These are phyloP conservation scores for Columba janthina DNA, from an alignment of 2,113 vertebrate genomes.

Conservation along the genomic window DNA sequence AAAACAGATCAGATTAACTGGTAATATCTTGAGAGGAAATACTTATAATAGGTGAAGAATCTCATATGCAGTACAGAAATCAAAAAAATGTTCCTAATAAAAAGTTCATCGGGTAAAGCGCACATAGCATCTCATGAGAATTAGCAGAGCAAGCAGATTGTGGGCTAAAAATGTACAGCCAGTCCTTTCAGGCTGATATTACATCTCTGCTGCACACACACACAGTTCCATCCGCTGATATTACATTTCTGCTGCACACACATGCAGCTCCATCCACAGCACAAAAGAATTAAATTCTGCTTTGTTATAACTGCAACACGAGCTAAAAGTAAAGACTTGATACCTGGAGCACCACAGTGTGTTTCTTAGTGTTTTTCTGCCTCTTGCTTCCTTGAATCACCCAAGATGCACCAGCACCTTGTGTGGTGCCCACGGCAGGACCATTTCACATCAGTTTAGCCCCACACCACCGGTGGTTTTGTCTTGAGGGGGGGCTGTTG, in stretches of 20 bases:
- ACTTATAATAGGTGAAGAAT: not conserved
- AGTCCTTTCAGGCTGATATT: not conserved
- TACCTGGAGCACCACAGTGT: not conserved
- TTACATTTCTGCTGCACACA: not conserved
- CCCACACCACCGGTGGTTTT: accelerated
- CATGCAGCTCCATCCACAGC: not conserved
- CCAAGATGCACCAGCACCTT: too few relatives aligned
- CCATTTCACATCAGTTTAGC: not conserved
- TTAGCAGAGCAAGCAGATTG: accelerated
- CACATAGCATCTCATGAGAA: accelerated
- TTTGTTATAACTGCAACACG: not conserved
- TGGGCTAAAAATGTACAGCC: too few relatives aligned
- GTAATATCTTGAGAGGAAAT: not conserved
- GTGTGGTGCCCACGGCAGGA: too few relatives aligned
- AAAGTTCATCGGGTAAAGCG: not conserved
- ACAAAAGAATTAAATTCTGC: not conserved
- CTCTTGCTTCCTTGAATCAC: not conserved
- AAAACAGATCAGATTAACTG: not conserved
- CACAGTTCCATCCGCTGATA: not conserved
- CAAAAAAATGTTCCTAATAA: not conserved
- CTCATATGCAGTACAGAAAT: accelerated
- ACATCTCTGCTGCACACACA: not conserved
- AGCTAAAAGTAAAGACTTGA: not conserved
- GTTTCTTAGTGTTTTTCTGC: not conserved
- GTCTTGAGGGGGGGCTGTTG: not conserved